Conservation (phyloP, 2,797 vertebrate genomes). For the Sebastes alutus region DNA sequence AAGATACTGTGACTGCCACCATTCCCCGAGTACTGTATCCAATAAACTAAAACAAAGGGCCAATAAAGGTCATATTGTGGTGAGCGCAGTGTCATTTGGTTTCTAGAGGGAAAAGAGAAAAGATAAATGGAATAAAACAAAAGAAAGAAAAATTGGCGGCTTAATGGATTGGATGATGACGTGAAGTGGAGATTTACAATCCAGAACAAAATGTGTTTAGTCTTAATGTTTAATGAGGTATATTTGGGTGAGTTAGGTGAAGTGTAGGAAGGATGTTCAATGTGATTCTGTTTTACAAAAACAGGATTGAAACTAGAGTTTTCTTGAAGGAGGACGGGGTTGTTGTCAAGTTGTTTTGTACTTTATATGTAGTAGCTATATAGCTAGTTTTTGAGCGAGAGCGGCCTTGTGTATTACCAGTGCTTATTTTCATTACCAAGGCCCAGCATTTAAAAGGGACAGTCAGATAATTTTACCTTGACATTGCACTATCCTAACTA, state of each 20-base stretch:
- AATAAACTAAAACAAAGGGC: slow-evolving; percentile 25
- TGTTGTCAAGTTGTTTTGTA: slow-evolving; percentile 2
- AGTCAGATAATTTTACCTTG: neutral
- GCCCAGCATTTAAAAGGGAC: neutral
- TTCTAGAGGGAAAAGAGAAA: slow-evolving; percentile 30
- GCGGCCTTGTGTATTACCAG: neutral
- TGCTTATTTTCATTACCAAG: neutral
- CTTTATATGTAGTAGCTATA: neutral
- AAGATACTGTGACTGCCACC: neutral
- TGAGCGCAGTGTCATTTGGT: slow-evolving; percentile 2
- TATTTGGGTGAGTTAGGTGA: slow-evolving; percentile 29
- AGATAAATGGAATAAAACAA: slow-evolving; percentile 36
- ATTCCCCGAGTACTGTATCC: slow-evolving; percentile 1
- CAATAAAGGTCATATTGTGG: slow-evolving; percentile 24
- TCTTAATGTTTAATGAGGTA: slow-evolving; percentile 61
- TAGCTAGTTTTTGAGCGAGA: neutral
- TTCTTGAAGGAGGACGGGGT: neutral
- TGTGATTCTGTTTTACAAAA: neutral
- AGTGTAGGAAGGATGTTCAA: neutral
- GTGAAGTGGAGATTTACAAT: slow-evolving; percentile 32
- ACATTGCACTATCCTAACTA: neutral
- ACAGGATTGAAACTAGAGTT: neutral
- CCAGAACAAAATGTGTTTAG: slow-evolving; percentile 36
- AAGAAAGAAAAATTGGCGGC: slow-evolving; percentile 23
- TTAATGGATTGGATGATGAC: slow-evolving; percentile 54